A percentile compares a stretch with the other conserved stretches of the same genome.
phyloP scores from a whole-genome alignment of 1,140 invertebrate species.

The Tenebrio molitor region DNA sequence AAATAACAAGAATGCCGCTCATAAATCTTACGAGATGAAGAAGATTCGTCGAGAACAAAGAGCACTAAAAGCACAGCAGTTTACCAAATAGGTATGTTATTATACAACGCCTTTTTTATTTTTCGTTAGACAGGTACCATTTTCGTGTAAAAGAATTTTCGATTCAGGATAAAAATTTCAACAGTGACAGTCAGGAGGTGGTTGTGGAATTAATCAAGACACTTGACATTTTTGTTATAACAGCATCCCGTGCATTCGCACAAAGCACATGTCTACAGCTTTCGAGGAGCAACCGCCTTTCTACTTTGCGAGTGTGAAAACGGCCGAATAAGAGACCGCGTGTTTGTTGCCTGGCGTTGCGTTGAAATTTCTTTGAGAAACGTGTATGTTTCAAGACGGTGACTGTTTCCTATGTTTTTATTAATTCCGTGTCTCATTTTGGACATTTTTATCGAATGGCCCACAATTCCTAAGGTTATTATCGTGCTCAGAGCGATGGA shows the following conservation, averaged over 20 bases:
- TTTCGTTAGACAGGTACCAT: too few species aligned
- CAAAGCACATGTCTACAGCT: not conserved
- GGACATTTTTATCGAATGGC: slow-evolving; percentile 17
- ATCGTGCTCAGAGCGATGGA: slow-evolving; percentile 28
- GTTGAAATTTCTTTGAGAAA: too few species aligned
- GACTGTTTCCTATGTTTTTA: not conserved
- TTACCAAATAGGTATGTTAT: too few species aligned
- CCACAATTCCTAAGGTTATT: slow-evolving; percentile 46
- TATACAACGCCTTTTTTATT: too few species aligned
- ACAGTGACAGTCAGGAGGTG: too few species aligned
- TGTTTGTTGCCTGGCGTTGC: not conserved
- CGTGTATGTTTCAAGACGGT: not conserved
- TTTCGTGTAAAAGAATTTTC: too few species aligned
- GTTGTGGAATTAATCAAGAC: too few species aligned
- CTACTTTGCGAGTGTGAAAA: not conserved
- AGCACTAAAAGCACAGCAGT: too few species aligned
- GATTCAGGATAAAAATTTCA: too few species aligned
- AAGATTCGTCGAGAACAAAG: not conserved
- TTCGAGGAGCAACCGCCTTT: slow-evolving; percentile 7
- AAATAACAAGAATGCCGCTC: not conserved
- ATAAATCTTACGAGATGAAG: not conserved
- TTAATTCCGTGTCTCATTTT: not conserved
- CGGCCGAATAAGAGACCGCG: not conserved
- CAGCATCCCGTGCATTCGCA: slow-evolving; percentile 4
- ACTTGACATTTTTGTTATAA: slow-evolving; percentile 26